A percentile compares a stretch with the other conserved stretches of the same genome.
phyloP scores from a whole-genome alignment of 1,140 invertebrate genomes.

The Coenobita brevimanus region DNA sequence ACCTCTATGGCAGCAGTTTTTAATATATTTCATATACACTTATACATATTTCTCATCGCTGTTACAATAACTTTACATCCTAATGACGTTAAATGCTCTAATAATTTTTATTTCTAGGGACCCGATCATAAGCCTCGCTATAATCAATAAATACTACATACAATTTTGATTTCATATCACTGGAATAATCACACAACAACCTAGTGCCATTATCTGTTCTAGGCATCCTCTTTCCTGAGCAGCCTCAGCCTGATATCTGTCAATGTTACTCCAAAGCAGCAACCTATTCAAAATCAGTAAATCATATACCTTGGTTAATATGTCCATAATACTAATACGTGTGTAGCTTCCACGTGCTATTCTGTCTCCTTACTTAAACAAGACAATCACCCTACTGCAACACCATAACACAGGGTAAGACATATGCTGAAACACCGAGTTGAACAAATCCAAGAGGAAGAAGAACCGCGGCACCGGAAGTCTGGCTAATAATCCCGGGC shows the following conservation, averaged over 20 bases:
- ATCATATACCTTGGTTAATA: no score
- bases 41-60: conserved; percentile 19
- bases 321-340: conserved; percentile 10
- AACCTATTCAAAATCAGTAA: no score
- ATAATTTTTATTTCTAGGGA: conserved; percentile 1
- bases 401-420: background rate
- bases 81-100: background rate
- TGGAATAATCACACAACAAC: no score
- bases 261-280: no score
- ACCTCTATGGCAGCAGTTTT: background rate
- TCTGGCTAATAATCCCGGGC: background rate
- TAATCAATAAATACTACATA: conserved; percentile 13
- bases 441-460: no score
- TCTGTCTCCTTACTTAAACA: conserved; percentile 11
- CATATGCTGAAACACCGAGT: no score
- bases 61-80: conserved; percentile 1
- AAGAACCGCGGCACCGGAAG: conserved; percentile 18
- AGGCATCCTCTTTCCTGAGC: no score
- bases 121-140: conserved; percentile 9
- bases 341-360: conserved; percentile 15
- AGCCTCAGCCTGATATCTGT: no score
- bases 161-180: background rate
- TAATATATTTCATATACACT: background rate
- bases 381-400: background rate
- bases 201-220: no score